Evolutionary conservation across 2,888 invertebrate species (phyloP), one percentile per base, ranked within the genome.

Genomic region (Sussaba pulchella): DNA sequence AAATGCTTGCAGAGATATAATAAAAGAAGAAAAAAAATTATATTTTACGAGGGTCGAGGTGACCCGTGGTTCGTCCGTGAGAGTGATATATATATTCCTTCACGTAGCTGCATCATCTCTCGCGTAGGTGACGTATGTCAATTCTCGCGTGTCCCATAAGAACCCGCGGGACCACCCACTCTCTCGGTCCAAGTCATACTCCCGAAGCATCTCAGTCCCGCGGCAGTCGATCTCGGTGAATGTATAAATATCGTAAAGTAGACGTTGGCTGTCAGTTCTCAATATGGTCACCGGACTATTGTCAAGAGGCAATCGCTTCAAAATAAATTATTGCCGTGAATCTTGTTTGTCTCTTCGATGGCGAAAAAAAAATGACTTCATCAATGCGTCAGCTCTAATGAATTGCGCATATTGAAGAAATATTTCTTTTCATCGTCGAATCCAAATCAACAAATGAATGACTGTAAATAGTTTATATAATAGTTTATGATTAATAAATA

Each of bases 271-370:
- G 57, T 79, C 63, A n/a, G 14, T 45, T 67, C 79, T 74, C 50
- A 19, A 74, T 75, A 70, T 75, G 79, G 71, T 71, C 66, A 61
- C 39, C 45, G 59, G 47, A 52, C 75, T 61, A 80, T 75, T 71
- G 75, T 75, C 79, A 66, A 80, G 66, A 61, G 52, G 66, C 75
- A 63, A 73, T 70, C 74, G 57, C 71, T 71, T 52, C 8, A 71
- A 61, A 80, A 71, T 45, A 80, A 80, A 67, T 61, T 47, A 76
- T 76, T 31, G 61, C 43, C 47, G 61, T 1, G 71, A 19, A 41
- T 79, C 64, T 52, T 54, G 52, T 67, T 45, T 47, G 54, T 73
- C 47, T 26, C 14, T 14, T 6, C 4, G 31, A 31, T 31, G 31
- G 6, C 31, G 31, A 31, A 5, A 31, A 31, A 31, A 31, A 31